Evolutionary conservation across 2,113 vertebrate species (phyloP), one percentile per base, ranked within the genome.

Genomic region (Eupsittula cactorum): DNA sequence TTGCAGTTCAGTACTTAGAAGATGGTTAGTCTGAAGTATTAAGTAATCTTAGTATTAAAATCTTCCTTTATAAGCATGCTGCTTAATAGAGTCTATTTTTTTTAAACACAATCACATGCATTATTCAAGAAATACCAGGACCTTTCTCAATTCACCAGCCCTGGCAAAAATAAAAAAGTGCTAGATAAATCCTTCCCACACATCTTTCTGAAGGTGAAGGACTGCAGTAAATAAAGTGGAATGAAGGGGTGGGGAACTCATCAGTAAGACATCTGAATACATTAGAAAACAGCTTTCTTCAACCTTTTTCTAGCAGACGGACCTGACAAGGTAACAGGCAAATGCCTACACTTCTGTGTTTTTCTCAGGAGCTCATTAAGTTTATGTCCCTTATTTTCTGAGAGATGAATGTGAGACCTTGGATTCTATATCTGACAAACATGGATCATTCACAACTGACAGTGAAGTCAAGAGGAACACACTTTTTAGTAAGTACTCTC

Each of bases 151-250:
- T 42, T 82, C 65, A 68, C 50, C 3, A 82, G 27, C 27, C 28
- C 42, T 19, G 16, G 14, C 3, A 39, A 69, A 57, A 33, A 31
- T 27, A 46, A 25, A 33, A 19, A 21, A 65, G 28, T 15, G 19
- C 42, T 41, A 69, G 19, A 75, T 52, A 90, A 88, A 92, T 65
- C n/a, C 57, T 82, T 93, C 70, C 57, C 52, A 79, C 31, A n/a
- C 0, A 0, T 59, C 59, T 64, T 84, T 17, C 4, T 83, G 59
- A 76, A 85, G 31, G 63, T 63, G 75, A 85, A 92, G 27, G 41
- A 74, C 19, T 62, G 41, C 41, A 77, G 49, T 62, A 88, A 90
- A 87, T 57, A 44, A 69, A 71, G 28, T 1, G 1, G 25, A 75
- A 79, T 16, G 25, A 75, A 88, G 18, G 1, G 6, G 11, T 9